These are phyloP conservation scores for Merops nubicus DNA, from an alignment of 2,113 vertebrate species.

Conservation along the genomic window DNA sequence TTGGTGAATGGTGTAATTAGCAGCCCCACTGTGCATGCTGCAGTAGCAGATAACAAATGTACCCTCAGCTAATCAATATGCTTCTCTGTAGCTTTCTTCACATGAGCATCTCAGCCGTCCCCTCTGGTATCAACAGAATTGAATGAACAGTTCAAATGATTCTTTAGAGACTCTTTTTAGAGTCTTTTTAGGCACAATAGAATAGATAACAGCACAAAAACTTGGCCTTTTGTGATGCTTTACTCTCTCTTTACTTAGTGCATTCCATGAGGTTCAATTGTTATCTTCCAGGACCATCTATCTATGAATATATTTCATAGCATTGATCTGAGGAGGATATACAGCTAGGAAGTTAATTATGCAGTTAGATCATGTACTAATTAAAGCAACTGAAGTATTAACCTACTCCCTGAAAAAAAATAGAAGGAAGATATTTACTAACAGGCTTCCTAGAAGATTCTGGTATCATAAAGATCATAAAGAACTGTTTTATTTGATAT, in stretches of 20 bases:
- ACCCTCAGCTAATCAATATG: background rate
- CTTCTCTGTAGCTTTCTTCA: background rate
- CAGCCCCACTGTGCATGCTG: background rate
- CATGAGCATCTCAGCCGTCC: background rate
- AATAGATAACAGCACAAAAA: background rate
- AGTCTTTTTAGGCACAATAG: background rate
- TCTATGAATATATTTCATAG: background rate
- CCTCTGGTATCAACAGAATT: background rate
- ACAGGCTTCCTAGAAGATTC: background rate
- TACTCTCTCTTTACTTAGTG: background rate
- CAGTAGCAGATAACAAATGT: background rate
- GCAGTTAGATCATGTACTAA: background rate
- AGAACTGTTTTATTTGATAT: background rate
- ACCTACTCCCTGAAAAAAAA: background rate
- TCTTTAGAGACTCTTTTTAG: background rate
- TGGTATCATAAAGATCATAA: background rate
- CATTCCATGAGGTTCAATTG: fast-evolving
- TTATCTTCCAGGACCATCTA: background rate
- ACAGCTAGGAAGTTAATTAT: background rate
- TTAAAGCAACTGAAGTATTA: background rate
- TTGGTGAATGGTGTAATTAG: background rate
- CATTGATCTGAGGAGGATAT: background rate
- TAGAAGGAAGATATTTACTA: background rate
- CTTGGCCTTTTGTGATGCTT: background rate
- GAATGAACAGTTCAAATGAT: background rate